Conservation (phyloP, 2,113 vertebrate species). For the Anthoscopus minutus region DNA sequence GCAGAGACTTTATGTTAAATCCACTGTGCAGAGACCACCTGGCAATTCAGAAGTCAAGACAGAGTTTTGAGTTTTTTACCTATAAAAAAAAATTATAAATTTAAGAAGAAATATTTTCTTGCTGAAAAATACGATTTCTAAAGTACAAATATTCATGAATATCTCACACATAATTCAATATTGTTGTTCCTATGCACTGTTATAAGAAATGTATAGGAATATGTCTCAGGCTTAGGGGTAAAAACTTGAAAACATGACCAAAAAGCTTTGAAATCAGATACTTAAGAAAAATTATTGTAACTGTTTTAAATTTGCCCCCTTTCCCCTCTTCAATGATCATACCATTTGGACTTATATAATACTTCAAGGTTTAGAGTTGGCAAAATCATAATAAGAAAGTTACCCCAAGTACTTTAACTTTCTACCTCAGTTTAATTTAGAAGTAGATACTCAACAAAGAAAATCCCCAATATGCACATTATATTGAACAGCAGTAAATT, state of each 20-base stretch:
- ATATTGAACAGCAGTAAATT: not conserved
- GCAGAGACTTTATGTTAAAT: not conserved
- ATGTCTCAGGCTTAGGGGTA: not conserved
- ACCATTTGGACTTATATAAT: not conserved
- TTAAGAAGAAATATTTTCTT: not conserved
- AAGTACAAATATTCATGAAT: not conserved
- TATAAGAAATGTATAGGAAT: not conserved
- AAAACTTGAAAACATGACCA: not conserved
- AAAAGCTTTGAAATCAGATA: not conserved
- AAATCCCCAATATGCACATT: not conserved
- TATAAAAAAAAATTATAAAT: not conserved
- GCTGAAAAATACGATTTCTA: not conserved
- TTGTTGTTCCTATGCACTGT: not conserved
- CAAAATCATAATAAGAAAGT: not conserved
- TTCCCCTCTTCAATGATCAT: not conserved
- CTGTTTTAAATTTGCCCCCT: not conserved
- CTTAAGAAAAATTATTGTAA: not conserved
- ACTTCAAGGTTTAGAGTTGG: not conserved
- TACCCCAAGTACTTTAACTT: not conserved
- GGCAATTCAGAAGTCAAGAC: not conserved
- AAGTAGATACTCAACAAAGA: not conserved
- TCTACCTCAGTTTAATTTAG: not conserved
- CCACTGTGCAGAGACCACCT: not conserved
- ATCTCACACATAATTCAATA: not conserved
- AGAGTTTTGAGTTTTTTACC: no score